Conservation (phyloP, 2,888 invertebrate species). For the Tipula helvola region DNA sequence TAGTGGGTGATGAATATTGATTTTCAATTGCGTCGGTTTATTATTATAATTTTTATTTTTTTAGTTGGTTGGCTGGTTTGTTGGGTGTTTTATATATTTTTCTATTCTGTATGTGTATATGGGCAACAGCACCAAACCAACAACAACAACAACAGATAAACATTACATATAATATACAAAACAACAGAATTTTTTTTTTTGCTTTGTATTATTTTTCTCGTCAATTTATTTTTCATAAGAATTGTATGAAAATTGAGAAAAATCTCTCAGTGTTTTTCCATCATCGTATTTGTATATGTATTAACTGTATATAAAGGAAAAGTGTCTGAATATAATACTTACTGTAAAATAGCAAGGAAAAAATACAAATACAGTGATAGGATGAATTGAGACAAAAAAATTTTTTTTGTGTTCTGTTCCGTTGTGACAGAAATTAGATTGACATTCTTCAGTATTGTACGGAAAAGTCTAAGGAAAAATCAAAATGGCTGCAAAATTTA, state of each 20-base stretch:
- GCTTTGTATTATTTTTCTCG: neutral
- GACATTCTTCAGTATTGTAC: constrained; percentile 5
- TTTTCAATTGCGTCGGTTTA: constrained; percentile 10
- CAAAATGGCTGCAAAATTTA: neutral
- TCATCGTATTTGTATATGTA: neutral
- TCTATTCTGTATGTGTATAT: neutral
- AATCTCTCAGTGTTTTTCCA: neutral
- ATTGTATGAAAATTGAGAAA: neutral
- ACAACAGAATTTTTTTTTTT: neutral
- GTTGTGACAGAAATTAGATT: constrained; percentile 7
- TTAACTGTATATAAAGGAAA: neutral
- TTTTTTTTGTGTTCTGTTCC: neutral
- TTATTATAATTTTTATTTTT: constrained; percentile 7
- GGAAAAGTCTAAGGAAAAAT: neutral
- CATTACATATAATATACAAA: neutral
- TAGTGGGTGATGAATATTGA: constrained; percentile 11
- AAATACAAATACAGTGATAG: neutral
- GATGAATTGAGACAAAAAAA: constrained; percentile 7
- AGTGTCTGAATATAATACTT: neutral
- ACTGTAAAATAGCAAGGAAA: neutral
- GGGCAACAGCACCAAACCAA: neutral
- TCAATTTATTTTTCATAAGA: constrained; percentile 5
- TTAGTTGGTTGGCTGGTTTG: neutral
- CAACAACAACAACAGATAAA: neutral
- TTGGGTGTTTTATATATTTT: constrained; percentile 1